Percentiles rank a stretch among this genome's conserved stretches.
Conservation (phyloP, 1,140 invertebrate species). For the Agrypnia vestita region DNA sequence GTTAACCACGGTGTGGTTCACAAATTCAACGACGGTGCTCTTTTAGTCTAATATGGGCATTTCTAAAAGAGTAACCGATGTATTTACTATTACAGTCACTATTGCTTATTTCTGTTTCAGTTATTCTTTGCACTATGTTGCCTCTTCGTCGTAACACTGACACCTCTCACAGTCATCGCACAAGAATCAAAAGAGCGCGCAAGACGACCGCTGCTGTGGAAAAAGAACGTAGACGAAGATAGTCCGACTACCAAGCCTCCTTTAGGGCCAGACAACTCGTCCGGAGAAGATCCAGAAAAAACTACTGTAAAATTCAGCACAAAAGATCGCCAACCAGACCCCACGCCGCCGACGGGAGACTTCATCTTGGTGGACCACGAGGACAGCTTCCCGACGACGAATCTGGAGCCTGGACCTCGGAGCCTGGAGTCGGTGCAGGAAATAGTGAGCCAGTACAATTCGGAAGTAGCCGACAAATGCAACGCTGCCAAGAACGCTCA, state of each 20-base stretch:
- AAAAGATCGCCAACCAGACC: not conserved
- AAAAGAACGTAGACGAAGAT: too few species aligned
- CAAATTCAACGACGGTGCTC: too few species aligned
- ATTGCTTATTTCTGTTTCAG: constrained; percentile 2
- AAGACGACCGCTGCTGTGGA: too few species aligned
- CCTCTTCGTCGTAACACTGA: not conserved
- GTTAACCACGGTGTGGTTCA: too few species aligned
- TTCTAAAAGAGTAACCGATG: too few species aligned
- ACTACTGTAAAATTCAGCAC: not conserved
- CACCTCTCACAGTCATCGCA: not conserved
- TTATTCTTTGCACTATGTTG: not conserved
- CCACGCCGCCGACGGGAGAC: not conserved
- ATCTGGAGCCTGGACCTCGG: not conserved
- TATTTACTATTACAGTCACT: too few species aligned
- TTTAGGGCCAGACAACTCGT: too few species aligned
- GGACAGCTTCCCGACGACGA: not conserved
- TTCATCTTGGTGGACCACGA: not conserved
- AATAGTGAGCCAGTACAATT: not conserved
- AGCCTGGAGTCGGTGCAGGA: not conserved
- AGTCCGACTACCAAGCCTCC: too few species aligned
- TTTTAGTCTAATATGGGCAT: too few species aligned
- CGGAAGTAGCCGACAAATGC: not conserved
- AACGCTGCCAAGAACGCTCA: not conserved
- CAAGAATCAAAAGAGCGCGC: not conserved
- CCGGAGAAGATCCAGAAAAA: not conserved